Evolutionary conservation across 2,797 vertebrate species (phyloP), one percentile per base, ranked within the genome.

Genomic region (Dromococcyx pavoninus): DNA sequence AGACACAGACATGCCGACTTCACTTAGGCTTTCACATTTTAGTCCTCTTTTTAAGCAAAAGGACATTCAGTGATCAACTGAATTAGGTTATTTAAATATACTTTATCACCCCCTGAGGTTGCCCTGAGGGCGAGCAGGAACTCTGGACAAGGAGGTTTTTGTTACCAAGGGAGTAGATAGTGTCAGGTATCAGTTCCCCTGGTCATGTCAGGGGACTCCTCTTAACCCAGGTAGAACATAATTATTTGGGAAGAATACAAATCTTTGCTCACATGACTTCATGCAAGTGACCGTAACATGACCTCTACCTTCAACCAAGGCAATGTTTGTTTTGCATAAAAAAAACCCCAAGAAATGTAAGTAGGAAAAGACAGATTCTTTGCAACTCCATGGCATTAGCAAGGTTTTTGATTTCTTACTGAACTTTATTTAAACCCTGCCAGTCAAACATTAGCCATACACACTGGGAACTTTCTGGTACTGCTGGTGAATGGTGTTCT

Each of bases 41-140:
- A 80, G 37, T 74, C 39, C 72, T 91, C 48, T 64, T 95, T 58
- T 88, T 83, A 88, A 90, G 41, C 23, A 74, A 74, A 85, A 83
- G 53, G 13, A 25, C 48, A 30, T 82, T 66, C 39, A 48, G 18
- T 37, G 32, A 87, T 73, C 19, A 81, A 60, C 19, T 12, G 35
- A 84, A 67, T 64, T 43, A 56, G 10, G 13, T 57, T 57, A 86
- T 64, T 82, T 48, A 92, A 76, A 66, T 82, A 62, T 7, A 28
- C 23, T 60, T 92, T 37, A 61, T 57, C 35, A 79, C n/a, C 27
- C 41, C 3, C 30, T 23, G 44, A 83, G 65, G 62, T 43, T 83
- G 60, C 30, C 51, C 27, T 30, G 67, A 44, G 10, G 24, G 6
- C 76, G 46, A n/a, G 53, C 27, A 30, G 53, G 15, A 88, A 9